Evolutionary conservation across 2,797 vertebrate genomes (phyloP).

Genomic region (Poeciliopsis turneri): DNA sequence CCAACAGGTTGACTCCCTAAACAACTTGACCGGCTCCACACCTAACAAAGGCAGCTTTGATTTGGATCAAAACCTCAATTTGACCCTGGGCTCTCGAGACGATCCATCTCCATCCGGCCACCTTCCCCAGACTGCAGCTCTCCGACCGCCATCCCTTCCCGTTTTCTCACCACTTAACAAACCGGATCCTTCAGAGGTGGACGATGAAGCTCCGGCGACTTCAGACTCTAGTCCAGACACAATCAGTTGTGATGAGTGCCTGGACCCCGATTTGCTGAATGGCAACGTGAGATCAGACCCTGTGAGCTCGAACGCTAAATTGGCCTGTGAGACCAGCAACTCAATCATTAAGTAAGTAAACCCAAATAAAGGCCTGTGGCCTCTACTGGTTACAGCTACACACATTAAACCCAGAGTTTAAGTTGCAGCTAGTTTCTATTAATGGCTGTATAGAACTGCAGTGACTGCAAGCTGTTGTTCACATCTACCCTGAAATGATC

Average conservation of each 20-base stretch:
- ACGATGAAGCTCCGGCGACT: conserved; percentile 67
- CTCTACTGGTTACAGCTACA: conserved; percentile 19
- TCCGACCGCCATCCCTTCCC: conserved; percentile 65
- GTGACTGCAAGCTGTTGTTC: conserved; percentile 42
- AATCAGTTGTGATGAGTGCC: conserved; percentile 35
- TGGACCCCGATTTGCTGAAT: conserved; percentile 78
- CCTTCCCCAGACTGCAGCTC: conserved; percentile 29
- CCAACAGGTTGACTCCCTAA: conserved; percentile 55
- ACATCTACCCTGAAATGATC: conserved; percentile 25
- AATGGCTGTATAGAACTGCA: conserved; percentile 18
- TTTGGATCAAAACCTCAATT: conserved; percentile 74
- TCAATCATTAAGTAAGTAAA: conserved; percentile 92
- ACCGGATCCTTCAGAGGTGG: conserved; percentile 63
- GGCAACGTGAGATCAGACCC: conserved; percentile 64
- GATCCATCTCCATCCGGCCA: conserved; percentile 21
- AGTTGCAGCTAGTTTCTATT: conserved; percentile 39
- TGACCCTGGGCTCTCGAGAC: conserved; percentile 52
- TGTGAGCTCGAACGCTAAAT: conserved; percentile 34
- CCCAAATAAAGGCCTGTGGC: conserved; percentile 8
- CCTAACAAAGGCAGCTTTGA: conserved; percentile 38
- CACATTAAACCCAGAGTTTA: conserved; percentile 33
- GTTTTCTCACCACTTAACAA: conserved; percentile 71
- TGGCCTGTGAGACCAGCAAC: conserved; percentile 73
- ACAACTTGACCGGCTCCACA: conserved; percentile 52
- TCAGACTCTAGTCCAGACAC: conserved; percentile 69